Conservation (phyloP, 1,140 invertebrate species). For the Chymomyza costata region DNA sequence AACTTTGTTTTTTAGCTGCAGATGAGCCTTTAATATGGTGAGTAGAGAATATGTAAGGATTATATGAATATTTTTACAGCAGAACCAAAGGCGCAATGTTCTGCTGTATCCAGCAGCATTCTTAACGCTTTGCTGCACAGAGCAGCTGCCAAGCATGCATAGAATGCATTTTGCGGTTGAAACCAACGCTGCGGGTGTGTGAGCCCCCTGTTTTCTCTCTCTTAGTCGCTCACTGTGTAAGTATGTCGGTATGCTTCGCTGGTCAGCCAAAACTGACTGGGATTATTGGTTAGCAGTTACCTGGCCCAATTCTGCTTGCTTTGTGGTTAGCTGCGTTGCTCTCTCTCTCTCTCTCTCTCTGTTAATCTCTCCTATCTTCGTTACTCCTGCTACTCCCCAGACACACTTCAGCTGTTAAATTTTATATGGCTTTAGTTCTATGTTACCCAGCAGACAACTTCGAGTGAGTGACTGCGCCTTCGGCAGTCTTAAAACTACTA, state of each 20-base stretch:
- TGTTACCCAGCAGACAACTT: slow-evolving; percentile 3
- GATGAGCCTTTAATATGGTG: too few species aligned
- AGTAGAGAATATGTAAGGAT: too few species aligned
- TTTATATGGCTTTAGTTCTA: slow-evolving; percentile 23
- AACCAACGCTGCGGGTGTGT: slow-evolving; percentile 34
- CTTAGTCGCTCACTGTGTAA: not conserved
- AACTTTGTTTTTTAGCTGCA: too few species aligned
- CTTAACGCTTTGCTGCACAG: too few species aligned
- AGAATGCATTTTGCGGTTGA: slow-evolving; percentile 27
- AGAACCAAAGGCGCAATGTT: too few species aligned
- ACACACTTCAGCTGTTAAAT: slow-evolving; percentile 34
- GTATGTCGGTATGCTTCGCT: slow-evolving; percentile 14
- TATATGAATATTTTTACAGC: too few species aligned
- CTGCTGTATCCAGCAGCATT: too few species aligned
- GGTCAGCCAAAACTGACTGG: too few species aligned
- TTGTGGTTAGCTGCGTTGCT: slow-evolving; percentile 49
- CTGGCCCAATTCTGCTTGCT: slow-evolving; percentile 26
- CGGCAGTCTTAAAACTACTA: slow-evolving; percentile 20
- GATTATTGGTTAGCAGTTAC: too few species aligned
- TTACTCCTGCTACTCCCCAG: slow-evolving; percentile 4
- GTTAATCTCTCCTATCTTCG: too few species aligned
- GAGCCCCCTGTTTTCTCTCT: slow-evolving; percentile 2
- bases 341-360: too few species aligned
- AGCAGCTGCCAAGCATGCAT: too few species aligned
- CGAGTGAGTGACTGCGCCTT: slow-evolving; percentile 9